Percentiles rank a stretch among this genome's conserved stretches.
phyloP scores from a whole-genome alignment of 1,140 invertebrate genomes.

The Tetranychus cinnabarinus region DNA sequence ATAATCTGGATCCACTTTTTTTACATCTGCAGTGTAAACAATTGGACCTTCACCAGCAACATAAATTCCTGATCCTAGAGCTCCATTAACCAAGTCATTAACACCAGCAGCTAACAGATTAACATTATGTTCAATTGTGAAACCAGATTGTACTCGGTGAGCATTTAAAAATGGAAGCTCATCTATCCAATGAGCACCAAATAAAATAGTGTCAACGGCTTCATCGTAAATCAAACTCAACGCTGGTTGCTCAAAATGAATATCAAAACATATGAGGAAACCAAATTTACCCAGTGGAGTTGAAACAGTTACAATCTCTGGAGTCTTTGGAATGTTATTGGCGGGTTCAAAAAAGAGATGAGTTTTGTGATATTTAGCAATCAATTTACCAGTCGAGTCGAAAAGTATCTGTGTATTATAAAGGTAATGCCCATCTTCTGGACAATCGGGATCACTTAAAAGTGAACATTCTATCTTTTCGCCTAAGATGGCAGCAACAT shows the following conservation, averaged over 20 bases:
- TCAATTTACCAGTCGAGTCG: conserved; percentile 31
- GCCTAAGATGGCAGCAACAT: conserved; percentile 44
- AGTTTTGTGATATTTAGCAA: conserved; percentile 45
- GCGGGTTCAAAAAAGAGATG: conserved; percentile 35
- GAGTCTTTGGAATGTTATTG: conserved; percentile 24
- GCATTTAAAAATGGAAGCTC: conserved; percentile 35
- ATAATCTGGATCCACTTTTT: background rate
- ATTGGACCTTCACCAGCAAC: background rate
- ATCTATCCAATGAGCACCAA: conserved; percentile 43
- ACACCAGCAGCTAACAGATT: background rate
- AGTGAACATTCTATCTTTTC: conserved; percentile 22
- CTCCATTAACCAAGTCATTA: background rate
- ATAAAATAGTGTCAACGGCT: conserved; percentile 38
- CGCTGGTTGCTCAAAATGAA: conserved; percentile 37
- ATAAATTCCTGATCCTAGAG: background rate
- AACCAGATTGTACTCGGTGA: background rate
- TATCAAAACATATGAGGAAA: conserved; percentile 45
- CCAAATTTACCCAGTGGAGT: conserved; percentile 35
- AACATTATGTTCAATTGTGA: background rate
- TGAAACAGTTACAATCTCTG: conserved; percentile 31
- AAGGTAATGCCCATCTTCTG: conserved; percentile 22
- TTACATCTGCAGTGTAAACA: background rate
- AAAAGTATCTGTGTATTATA: conserved; percentile 56
- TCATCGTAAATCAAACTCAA: conserved; percentile 24
- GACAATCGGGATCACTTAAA: conserved; percentile 13